Base-by-base conservation (phyloP, 2,797 vertebrate species). In the Cephalopachus bancanus region DNA sequence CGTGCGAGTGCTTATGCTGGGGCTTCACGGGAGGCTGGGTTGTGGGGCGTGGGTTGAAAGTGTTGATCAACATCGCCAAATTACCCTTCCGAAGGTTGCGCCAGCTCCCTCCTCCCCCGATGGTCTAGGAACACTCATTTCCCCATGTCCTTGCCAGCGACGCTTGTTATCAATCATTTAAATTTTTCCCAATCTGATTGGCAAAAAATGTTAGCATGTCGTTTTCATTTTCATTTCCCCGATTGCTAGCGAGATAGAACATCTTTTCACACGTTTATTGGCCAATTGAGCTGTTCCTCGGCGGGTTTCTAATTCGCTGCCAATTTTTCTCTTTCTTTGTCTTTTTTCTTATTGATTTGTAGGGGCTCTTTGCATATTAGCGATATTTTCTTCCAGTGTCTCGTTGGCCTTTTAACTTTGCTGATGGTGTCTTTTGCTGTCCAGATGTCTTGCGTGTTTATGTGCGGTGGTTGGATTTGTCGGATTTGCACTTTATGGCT, bases 271-370 rank as follows among this genome's bases (percentile, higher is more conserved):
- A 60, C 37, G 15, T 93, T 94, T 95, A 95, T 92, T 88, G 87
- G 93, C 93, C 96, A 89, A 91, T 93, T 97, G 94, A 91, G 62
- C 57, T 96, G 83, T 92, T 96, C 83, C 89, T 96, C 91, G 94
- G 76, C 0, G 49, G 76, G 76, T 96, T 97, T 96, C 95, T 93
- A 97, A 94, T 90, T 95, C 62, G 65, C 92, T 93, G 87, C 87
- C 95, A 95, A 75, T 81, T 88, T 96, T 86, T 78, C 86, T 84
- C 65, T 83, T 75, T 59, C 90, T 97, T 89, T 95, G 89, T 93
- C 95, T 92, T 96, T 94, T 96, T 97, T 92, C 97, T 94, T 97
- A 97, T 97, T 96, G 95, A 97, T 96, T 96, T 97, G 93, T 97
- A 76, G 96, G 57, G 72, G 91, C 94, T 98, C 95, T 98, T 97